These are phyloP conservation scores for Oreotrochilus melanogaster DNA, from an alignment of 2,113 vertebrate species.

Conservation along the genomic window DNA sequence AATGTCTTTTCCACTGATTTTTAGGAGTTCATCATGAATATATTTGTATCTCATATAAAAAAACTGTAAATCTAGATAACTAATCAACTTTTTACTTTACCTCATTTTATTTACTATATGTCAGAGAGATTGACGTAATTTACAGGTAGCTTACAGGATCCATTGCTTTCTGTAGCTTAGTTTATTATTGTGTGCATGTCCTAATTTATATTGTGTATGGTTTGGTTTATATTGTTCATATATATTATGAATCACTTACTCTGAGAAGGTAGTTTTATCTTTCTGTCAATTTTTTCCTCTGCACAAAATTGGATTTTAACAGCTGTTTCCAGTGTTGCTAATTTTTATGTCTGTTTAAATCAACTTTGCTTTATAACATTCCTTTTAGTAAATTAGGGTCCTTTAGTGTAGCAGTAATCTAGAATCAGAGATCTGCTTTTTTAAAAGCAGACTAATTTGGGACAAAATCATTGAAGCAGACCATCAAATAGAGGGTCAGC, in stretches of 20 bases:
- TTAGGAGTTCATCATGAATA: neutral
- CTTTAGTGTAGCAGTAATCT: neutral
- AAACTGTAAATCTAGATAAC: neutral
- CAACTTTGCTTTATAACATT: neutral
- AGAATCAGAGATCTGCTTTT: neutral
- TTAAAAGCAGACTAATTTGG: neutral
- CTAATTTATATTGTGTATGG: neutral
- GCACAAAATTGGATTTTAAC: neutral
- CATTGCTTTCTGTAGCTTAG: neutral
- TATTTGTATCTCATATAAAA: neutral
- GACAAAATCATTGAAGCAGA: neutral
- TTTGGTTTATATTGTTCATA: neutral
- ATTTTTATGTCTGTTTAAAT: slow-evolving; percentile 37
- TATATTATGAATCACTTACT: neutral
- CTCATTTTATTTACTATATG: neutral
- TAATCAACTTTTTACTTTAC: neutral
- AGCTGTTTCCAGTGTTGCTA: neutral
- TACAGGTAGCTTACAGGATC: neutral
- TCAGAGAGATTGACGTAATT: neutral
- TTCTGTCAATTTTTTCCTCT: neutral
- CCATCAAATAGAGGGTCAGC: neutral
- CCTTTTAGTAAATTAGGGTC: slow-evolving; percentile 3
- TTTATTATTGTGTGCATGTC: neutral
- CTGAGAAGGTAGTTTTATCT: neutral
- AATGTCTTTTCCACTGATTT: neutral